These are phyloP conservation scores for Eospalax fontanierii DNA, from an alignment of 2,797 vertebrate genomes.

Conservation along the genomic window DNA sequence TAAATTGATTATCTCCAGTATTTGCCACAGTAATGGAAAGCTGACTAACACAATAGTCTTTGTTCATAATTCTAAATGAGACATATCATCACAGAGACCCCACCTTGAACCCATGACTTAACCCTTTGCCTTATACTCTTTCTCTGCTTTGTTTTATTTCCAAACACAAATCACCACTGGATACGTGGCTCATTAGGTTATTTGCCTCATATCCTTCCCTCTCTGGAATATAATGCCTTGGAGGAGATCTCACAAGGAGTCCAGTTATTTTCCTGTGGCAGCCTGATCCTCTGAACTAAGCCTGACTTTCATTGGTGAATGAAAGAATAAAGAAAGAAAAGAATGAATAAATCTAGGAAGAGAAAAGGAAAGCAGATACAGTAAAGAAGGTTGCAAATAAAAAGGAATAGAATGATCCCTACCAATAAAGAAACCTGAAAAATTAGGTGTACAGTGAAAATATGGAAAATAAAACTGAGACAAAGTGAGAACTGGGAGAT, in stretches of 20 bases:
- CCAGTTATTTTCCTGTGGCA: constrained; percentile 12
- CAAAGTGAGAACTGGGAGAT: neutral
- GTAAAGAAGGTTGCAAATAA: constrained; percentile 11
- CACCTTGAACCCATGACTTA: neutral
- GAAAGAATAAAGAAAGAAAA: neutral
- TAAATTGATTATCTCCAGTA: neutral
- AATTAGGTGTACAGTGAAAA: neutral
- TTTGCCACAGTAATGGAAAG: neutral
- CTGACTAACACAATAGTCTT: neutral
- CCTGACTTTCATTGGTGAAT: neutral
- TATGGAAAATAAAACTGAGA: neutral
- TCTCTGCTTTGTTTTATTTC: constrained; percentile 46
- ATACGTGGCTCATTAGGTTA: neutral
- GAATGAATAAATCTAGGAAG: neutral
- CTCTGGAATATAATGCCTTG: neutral
- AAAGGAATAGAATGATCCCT: neutral
- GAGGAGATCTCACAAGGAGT: neutral
- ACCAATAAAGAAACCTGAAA: neutral
- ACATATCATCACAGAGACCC: neutral
- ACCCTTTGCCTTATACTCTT: neutral
- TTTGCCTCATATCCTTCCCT: neutral
- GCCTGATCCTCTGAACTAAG: neutral
- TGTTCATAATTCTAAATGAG: neutral
- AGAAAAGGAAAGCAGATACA: neutral
- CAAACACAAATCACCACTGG: neutral